Evolutionary conservation across 1,140 invertebrate species (phyloP).

Genomic region (Copidosoma floridanum): DNA sequence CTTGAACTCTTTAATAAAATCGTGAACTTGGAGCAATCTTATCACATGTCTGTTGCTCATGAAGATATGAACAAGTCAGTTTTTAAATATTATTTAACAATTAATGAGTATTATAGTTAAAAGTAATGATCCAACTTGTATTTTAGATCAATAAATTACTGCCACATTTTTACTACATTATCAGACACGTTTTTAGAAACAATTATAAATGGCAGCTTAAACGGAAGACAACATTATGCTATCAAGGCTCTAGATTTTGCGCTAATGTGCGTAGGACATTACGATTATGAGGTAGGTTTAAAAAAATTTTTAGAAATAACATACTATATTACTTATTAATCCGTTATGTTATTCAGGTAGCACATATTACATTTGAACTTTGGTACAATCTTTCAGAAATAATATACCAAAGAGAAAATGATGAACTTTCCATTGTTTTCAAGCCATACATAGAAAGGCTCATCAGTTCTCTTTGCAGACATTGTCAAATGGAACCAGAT

Average conservation of each 20-base stretch:
- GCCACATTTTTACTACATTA: constrained; percentile 92
- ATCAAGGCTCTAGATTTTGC: constrained; percentile 86
- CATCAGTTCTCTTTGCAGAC: constrained; percentile 78
- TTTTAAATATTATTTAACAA: constrained; percentile 14
- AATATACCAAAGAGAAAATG: constrained; percentile 83
- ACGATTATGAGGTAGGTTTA: constrained; percentile 84
- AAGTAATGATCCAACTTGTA: constrained; percentile 33
- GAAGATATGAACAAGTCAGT: constrained; percentile 82
- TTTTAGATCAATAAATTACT: constrained; percentile 82
- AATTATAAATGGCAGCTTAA: constrained; percentile 63
- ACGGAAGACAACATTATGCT: constrained; percentile 70
- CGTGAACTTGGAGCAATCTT: constrained; percentile 78
- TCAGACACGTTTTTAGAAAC: constrained; percentile 82
- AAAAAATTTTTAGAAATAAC: constrained; percentile 10
- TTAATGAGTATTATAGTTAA: not conserved
- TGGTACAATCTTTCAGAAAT: constrained; percentile 96
- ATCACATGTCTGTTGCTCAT: constrained; percentile 86
- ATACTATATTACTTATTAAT: constrained; percentile 3
- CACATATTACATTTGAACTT: constrained; percentile 94
- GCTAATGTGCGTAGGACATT: constrained; percentile 90
- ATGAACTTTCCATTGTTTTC: constrained; percentile 76
- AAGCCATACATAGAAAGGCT: constrained; percentile 88
- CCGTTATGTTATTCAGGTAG: constrained; percentile 65
- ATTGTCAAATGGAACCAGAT: constrained; percentile 89
- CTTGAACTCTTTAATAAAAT: constrained; percentile 66